These are phyloP conservation scores for Euproctis similis DNA, from an alignment of 2,888 invertebrate species.

Conservation along the genomic window DNA sequence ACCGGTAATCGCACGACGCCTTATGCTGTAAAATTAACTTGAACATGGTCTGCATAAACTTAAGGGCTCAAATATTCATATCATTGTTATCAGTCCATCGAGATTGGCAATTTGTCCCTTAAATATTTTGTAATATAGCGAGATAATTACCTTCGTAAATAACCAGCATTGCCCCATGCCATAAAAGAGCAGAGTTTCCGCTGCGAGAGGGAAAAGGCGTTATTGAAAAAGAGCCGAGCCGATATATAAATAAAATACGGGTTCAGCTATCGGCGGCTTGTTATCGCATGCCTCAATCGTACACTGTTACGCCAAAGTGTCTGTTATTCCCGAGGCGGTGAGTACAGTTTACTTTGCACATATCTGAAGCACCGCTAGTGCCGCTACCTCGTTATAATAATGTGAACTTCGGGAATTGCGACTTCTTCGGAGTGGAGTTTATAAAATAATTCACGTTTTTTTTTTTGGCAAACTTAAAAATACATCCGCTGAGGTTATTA, in stretches of 20 bases:
- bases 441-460: conserved; percentile 33
- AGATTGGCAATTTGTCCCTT: conserved; percentile 54
- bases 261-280: conserved; percentile 76
- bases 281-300: conserved; percentile 73
- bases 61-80: conserved; percentile 6
- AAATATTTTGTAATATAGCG: conserved; percentile 58
- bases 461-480: no score
- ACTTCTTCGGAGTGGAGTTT: conserved; percentile 59
- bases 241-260: conserved; percentile 76
- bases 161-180: conserved; percentile 60
- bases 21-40: no score
- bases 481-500: no score
- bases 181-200: conserved; percentile 72
- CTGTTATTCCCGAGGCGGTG: conserved; percentile 65
- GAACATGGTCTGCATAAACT: no score
- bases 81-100: conserved; percentile 47
- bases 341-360: conserved; percentile 70
- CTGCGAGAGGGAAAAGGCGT: conserved; percentile 65
- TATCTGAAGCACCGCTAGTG: conserved; percentile 49
- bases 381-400: conserved; percentile 73
- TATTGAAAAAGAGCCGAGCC: conserved; percentile 73
- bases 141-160: conserved; percentile 67
- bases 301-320: conserved; percentile 69
- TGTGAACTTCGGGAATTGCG: conserved; percentile 72
- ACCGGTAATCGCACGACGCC: conserved; percentile 9